Evolutionary conservation across 2,888 invertebrate genomes (phyloP).

Genomic region (Folsomia manolachei): DNA sequence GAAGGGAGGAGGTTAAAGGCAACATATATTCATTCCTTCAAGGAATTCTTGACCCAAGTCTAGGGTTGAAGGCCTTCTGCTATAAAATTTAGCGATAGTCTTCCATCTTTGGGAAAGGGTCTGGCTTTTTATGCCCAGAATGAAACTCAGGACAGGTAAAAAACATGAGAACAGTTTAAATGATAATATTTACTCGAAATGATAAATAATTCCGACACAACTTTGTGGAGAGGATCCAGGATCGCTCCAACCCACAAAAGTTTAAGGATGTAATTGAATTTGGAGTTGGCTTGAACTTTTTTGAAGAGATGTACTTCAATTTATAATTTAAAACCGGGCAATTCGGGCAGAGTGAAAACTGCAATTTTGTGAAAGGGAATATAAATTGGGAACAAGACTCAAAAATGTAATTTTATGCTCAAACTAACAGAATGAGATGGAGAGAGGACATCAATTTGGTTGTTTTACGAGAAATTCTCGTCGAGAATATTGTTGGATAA

Average conservation of each 20-base stretch:
- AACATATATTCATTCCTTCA: no score
- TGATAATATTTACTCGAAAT: not conserved
- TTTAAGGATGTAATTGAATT: not conserved
- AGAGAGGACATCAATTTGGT: no score
- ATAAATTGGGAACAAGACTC: not conserved
- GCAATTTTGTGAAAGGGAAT: not conserved
- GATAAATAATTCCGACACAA: not conserved
- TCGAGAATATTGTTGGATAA: no score
- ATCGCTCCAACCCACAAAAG: no score
- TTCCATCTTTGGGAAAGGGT: no score
- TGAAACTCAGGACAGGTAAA: not conserved
- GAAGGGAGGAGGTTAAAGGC: no score
- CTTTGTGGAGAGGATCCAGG: no score
- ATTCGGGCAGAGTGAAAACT: not conserved
- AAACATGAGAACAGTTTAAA: not conserved
- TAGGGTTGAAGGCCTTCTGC: not conserved
- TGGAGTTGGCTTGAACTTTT: not conserved
- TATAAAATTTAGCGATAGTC: not conserved
- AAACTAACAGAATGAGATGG: no score
- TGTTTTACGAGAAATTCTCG: no score
- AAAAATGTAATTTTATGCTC: no score
- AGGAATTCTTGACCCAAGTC: not conserved
- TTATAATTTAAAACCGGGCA: not conserved
- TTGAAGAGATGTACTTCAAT: not conserved
- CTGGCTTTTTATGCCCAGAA: no score